Base-by-base conservation (phyloP, 2,797 vertebrate species). In the Sebastes diaconus region DNA sequence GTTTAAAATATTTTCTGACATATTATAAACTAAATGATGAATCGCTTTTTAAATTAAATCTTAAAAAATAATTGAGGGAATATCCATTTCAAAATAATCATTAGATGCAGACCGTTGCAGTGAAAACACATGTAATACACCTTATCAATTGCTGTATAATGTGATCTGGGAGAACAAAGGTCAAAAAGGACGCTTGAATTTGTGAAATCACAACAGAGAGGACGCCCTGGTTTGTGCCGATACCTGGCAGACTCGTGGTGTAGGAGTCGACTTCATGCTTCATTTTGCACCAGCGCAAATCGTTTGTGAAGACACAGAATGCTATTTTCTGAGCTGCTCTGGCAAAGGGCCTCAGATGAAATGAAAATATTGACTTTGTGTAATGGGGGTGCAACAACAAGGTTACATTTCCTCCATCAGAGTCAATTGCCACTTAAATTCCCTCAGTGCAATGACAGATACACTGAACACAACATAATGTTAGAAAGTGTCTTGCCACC, bases 281-380 rank as follows among this genome's bases (percentile, higher is more conserved):
- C 73, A 81, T 84, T 86, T 81, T 88, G 81, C 73, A 63, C 50
- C 69, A 67, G n/a, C 55, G 32, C 69, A 89, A 88, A 91, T 83
- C 76, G 81, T 81, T 85, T 82, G 58, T 79, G 75, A 79, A 84
- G 79, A 87, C 66, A 66, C 60, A 20, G 36, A 88, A 75, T 79
- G 73, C 25, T 58, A 18, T 39, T 81, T 88, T 80, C 24, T 68
- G 75, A 84, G 69, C 79, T 8, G 73, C 77, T 86, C 68, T 20
- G 22, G 70, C 24, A 68, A 83, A 83, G 59, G 29, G 79, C 67
- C 77, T 83, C 68, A 34, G 71, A 88, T 81, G 82, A 87, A 90
- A 89, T 87, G 68, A 84, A 88, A 85, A 88, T 87, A 86, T 91
- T 88, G 88, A 91, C 87, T 88, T 77, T 76, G 73, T 77, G 70